Evolutionary conservation across 2,888 invertebrate species (phyloP).

Genomic region (Synergus umbraculus): DNA sequence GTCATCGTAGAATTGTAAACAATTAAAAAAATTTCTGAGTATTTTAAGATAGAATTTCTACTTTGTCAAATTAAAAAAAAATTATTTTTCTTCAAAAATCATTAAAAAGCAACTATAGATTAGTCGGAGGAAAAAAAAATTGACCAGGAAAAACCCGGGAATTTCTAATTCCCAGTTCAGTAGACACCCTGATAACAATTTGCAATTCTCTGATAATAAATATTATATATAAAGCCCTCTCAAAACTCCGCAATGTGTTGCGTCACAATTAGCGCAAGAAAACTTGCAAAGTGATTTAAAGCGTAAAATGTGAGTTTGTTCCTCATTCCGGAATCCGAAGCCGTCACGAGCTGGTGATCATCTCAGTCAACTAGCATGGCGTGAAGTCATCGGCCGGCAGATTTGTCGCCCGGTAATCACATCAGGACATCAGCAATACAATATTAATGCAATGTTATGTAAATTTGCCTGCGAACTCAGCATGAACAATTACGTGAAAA

Average conservation of each 20-base stretch:
- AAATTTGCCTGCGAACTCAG: slow-evolving; percentile 25
- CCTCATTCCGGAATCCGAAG: background rate
- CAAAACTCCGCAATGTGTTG: background rate
- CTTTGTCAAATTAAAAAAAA: too few relatives aligned
- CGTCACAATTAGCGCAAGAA: background rate
- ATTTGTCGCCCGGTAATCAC: background rate
- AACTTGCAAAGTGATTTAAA: background rate
- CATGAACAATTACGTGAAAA: slow-evolving; percentile 22
- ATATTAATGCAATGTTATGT: background rate
- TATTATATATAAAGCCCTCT: background rate
- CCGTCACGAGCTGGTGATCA: slow-evolving; percentile 10
- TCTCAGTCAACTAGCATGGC: slow-evolving; percentile 1
- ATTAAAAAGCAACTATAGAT: too few relatives aligned
- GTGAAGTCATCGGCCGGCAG: slow-evolving; percentile 25
- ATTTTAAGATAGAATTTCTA: too few relatives aligned
- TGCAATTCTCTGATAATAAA: background rate
- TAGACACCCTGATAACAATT: too few relatives aligned
- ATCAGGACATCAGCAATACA: too few relatives aligned
- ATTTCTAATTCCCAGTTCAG: too few relatives aligned
- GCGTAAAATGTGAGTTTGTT: background rate
- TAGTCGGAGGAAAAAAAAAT: too few relatives aligned
- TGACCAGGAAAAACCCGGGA: too few relatives aligned
- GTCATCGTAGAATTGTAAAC: too few relatives aligned
- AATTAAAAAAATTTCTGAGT: too few relatives aligned
- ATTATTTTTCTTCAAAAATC: too few relatives aligned